A percentile compares a stretch with the other conserved stretches of the same genome.
Evolutionary conservation across 2,888 invertebrate species (phyloP).

Genomic region (Maniola hyperantus): DNA sequence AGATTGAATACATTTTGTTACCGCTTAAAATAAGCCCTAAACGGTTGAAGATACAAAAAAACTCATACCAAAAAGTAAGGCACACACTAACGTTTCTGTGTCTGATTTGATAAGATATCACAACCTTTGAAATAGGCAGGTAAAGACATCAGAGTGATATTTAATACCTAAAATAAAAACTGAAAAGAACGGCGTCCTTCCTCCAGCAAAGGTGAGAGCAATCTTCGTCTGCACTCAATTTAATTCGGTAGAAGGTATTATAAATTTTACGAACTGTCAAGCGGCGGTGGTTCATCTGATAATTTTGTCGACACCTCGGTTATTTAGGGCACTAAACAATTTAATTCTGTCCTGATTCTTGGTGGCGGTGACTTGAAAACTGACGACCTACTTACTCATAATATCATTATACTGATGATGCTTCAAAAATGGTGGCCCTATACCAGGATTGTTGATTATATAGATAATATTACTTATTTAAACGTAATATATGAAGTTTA

Average conservation of each 20-base stretch:
- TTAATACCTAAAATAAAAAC: constrained; percentile 6
- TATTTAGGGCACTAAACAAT: constrained; percentile 32
- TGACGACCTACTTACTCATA: background rate
- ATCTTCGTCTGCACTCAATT: constrained; percentile 27
- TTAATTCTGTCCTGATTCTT: constrained; percentile 26
- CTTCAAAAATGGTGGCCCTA: too few relatives aligned
- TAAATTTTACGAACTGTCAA: constrained; percentile 39
- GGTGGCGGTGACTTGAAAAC: constrained; percentile 17
- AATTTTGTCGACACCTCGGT: constrained; percentile 39
- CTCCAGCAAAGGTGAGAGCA: constrained; percentile 4
- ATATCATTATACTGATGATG: background rate
- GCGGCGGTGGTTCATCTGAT: constrained; percentile 37
- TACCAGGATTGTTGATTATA: too few relatives aligned
- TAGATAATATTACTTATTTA: too few relatives aligned
- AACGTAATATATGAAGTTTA: too few relatives aligned
- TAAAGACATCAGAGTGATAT: background rate
- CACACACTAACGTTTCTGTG: background rate
- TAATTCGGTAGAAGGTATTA: constrained; percentile 33
- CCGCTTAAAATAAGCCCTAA: too few relatives aligned
- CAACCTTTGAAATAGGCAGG: background rate
- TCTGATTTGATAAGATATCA: background rate
- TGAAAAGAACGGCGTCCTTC: constrained; percentile 1
- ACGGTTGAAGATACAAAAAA: too few relatives aligned
- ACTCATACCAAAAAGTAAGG: too few relatives aligned
- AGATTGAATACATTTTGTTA: too few relatives aligned